Evolutionary conservation across 2,113 vertebrate species (phyloP), one percentile per base, ranked within the genome.

Genomic region (Channa maculata): DNA sequence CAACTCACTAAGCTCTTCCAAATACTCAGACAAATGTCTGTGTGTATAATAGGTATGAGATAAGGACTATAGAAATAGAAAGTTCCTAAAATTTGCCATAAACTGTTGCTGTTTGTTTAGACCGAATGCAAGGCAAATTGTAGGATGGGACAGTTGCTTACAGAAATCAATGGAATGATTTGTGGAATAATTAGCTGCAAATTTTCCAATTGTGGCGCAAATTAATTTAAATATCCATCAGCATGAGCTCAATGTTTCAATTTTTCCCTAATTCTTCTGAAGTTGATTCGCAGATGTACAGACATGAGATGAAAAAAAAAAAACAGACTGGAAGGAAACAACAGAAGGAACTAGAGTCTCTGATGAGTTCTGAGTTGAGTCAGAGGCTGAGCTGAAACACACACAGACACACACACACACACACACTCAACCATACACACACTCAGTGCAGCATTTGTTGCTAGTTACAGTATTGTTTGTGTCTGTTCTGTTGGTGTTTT

Each of bases 261-360:
- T 14, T 51, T n/a, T 8, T 51, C 15, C 15, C 51, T 34, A 5
- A 5, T 8, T 10, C 34, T 34, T 53, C 24, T 34, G 8, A 34
- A 34, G 7, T 8, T 4, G 71, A 36, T 57, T 48, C 15, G 33
- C 7, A 52, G 14, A 49, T 3, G 8, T 49, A 11, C 37, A 45
- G 44, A 15, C 24, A 41, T 50, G 46, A 48, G 6, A 41, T 36
- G 38, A 15, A 58, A 43, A 50, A 58, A 43, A 50, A 34, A 13
- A 65, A n/a, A 41, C 2, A 8, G 52, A 65, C 52, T 65, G 52
- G 52, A 36, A 33, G 44, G 43, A 64, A 38, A 52, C n/a, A 8
- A 49, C 46, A 51, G n/a, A 24, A 15, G 14, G 46, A 48, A 50
- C 48, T 50, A 5, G 15, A 34, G 61, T 36, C 34, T 14, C 0